Conservation (phyloP, 2,797 vertebrate genomes). For the Dryobates pubescens region DNA sequence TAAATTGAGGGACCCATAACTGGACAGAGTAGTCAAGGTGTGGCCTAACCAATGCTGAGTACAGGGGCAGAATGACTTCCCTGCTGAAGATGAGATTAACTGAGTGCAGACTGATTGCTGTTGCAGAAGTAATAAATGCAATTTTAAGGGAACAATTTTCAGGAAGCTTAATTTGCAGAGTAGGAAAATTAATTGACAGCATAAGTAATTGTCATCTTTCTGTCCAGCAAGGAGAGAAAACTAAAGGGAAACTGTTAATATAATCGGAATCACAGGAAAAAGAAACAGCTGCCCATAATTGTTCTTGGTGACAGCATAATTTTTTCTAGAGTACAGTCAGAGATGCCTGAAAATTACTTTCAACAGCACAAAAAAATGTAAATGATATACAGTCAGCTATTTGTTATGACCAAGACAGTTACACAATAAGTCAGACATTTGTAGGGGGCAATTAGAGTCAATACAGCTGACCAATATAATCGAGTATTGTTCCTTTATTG, state of each 20-base stretch:
- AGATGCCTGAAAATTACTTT: conserved; percentile 4
- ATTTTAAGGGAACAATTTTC: conserved; percentile 32
- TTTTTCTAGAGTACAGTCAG: not conserved
- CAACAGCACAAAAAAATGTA: not conserved
- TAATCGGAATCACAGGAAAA: conserved; percentile 17
- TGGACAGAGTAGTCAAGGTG: no score
- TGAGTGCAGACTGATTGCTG: not conserved
- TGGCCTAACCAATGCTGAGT: no score
- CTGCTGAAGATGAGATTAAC: not conserved
- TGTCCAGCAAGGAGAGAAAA: not conserved
- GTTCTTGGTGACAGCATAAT: conserved; percentile 5
- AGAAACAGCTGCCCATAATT: conserved; percentile 24
- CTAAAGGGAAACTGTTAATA: not conserved
- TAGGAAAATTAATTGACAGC: conserved; percentile 35
- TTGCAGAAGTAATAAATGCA: conserved; percentile 6
- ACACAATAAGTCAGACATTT: not conserved
- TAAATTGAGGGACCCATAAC: no score
- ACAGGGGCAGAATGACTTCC: no score
- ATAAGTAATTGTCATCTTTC: conserved; percentile 32
- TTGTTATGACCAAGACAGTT: not conserved
- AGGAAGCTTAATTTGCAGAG: conserved; percentile 43
- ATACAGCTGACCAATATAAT: no score
- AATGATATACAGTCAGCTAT: not conserved
- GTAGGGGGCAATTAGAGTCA: not conserved
- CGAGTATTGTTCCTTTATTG: no score